A percentile compares a stretch with the other conserved stretches of the same genome.
Conservation (phyloP, 53 echinoderm and acorn worm genomes). For the Hippasteria phrygiana region DNA sequence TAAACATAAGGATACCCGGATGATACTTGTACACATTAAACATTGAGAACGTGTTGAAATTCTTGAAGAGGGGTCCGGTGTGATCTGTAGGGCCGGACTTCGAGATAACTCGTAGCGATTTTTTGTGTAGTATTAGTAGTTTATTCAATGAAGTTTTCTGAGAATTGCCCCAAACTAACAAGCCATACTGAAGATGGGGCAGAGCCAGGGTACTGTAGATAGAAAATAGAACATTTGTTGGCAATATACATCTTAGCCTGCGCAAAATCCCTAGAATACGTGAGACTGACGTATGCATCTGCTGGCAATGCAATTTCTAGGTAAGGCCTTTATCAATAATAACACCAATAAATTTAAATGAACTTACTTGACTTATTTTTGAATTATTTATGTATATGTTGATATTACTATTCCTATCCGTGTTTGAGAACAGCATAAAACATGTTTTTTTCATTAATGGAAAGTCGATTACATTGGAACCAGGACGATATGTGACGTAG, state of each 20-base stretch:
- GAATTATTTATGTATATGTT: background rate
- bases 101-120: constrained; percentile 14
- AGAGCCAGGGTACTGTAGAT: constrained; percentile 20
- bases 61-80: constrained; percentile 7
- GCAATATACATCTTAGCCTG: background rate
- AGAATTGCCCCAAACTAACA: constrained; percentile 33
- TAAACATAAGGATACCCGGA: constrained; percentile 24
- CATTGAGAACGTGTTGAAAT: background rate
- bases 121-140: constrained; percentile 7
- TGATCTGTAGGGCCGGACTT: background rate
- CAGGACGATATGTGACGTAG: constrained; percentile 25
- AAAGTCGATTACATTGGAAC: constrained; percentile 38
- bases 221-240: background rate
- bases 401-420: background rate
- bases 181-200: constrained; percentile 15
- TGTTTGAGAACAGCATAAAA: constrained; percentile 22
- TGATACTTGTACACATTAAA: constrained; percentile 8
- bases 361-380: background rate
- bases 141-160: background rate
- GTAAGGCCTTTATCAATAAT: constrained; percentile 10
- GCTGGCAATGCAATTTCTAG: background rate
- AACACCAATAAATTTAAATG: background rate
- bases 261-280: constrained; percentile 1
- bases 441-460: constrained; percentile 25
- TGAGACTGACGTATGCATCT: background rate